These are phyloP conservation scores for Heliconius ethilla DNA, from an alignment of 2,888 invertebrate species.

Conservation along the genomic window DNA sequence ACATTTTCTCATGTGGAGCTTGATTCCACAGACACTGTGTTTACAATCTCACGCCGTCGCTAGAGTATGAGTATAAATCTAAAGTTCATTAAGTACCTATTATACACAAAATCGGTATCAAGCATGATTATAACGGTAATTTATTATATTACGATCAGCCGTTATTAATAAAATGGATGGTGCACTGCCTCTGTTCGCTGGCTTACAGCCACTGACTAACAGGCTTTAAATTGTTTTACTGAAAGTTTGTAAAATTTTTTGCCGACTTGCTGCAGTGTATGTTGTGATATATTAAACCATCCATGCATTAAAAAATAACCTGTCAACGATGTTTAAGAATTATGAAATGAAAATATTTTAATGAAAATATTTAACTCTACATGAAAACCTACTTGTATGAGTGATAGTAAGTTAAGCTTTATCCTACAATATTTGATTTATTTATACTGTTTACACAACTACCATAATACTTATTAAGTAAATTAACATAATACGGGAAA, in stretches of 20 bases:
- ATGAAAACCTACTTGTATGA: not conserved
- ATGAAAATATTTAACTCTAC: not conserved
- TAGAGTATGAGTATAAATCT: not conserved
- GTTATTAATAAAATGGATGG: conserved; percentile 15
- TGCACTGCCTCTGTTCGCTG: conserved; percentile 1
- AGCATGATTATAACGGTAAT: not conserved
- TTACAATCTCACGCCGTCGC: not conserved
- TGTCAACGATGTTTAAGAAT: too few species aligned
- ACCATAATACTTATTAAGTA: not conserved
- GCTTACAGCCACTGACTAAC: conserved; percentile 9
- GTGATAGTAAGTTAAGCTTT: not conserved
- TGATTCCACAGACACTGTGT: not conserved
- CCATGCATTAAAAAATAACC: not conserved
- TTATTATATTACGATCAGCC: conserved; percentile 8
- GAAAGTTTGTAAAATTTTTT: not conserved
- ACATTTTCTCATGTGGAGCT: not conserved
- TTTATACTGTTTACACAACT: not conserved
- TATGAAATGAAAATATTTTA: too few species aligned
- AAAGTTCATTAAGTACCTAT: not conserved
- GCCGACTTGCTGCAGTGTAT: not conserved
- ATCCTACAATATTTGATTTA: not conserved
- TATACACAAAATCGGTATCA: conserved; percentile 1
- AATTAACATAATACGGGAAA: not conserved
- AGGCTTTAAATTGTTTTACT: conserved; percentile 13
- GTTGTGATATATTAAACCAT: not conserved